Evolutionary conservation across 2,113 vertebrate genomes (phyloP).

Genomic region (Thryonomys swinderianus): DNA sequence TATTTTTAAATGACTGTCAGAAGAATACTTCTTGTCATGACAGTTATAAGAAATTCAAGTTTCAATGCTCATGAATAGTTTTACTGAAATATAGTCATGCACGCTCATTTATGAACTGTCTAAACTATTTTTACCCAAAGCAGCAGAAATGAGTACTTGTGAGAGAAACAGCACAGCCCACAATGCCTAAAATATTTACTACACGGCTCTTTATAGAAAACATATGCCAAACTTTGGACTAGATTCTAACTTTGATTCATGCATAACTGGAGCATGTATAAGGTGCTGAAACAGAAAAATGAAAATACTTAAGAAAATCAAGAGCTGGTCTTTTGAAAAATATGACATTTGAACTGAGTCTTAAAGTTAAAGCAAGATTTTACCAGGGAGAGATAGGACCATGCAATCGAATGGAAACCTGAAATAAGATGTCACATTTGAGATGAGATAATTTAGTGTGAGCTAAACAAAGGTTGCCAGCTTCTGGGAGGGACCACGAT

Average conservation of each 20-base stretch:
- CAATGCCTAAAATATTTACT: conserved; percentile 19
- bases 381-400: neutral
- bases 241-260: neutral
- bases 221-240: neutral
- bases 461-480: neutral
- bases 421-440: neutral
- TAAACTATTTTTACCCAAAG: neutral
- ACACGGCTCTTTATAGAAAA: neutral
- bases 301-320: neutral
- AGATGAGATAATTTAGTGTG: neutral
- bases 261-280: neutral
- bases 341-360: neutral
- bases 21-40: neutral
- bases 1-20: neutral
- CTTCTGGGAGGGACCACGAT: neutral
- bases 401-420: neutral
- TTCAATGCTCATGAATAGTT: neutral
- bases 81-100: neutral
- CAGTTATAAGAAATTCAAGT: neutral
- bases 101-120: neutral
- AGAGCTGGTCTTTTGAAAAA: neutral
- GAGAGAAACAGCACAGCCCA: neutral
- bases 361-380: conserved; percentile 30
- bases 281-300: neutral
- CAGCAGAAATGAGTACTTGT: neutral